phyloP scores from a whole-genome alignment of 2,797 vertebrate species.

The Lerista edwardsae region DNA sequence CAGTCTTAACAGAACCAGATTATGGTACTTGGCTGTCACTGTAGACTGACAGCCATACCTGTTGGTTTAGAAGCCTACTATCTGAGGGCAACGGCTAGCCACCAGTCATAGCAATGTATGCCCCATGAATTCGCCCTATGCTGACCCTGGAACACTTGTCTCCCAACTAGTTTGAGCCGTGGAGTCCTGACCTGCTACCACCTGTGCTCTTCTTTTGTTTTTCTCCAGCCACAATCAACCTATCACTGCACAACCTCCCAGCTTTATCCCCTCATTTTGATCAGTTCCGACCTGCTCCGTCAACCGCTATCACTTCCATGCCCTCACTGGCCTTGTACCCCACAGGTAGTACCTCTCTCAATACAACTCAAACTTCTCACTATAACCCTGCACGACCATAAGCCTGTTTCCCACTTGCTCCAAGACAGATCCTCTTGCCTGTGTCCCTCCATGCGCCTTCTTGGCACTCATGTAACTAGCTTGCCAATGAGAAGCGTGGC shows the following conservation, averaged over 20 bases:
- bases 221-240: neutral
- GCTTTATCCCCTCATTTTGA: neutral
- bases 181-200: neutral
- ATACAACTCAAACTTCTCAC: neutral
- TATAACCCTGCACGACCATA: no score
- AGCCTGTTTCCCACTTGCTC: neutral
- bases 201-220: neutral
- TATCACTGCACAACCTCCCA: neutral
- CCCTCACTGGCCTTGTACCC: neutral
- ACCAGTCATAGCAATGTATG: neutral
- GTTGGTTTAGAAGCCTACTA: neutral
- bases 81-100: neutral
- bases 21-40: neutral
- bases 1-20: neutral
- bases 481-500: neutral
- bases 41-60: neutral
- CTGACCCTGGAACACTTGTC: neutral
- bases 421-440: neutral
- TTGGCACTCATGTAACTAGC: neutral
- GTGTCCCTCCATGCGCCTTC: neutral
- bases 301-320: neutral
- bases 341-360: neutral
- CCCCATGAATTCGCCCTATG: neutral
- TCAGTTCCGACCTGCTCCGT: no score
- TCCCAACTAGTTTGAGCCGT: neutral